phyloP scores from a whole-genome alignment of 2,888 invertebrate species.

The Eristalinus sepulchralis region DNA sequence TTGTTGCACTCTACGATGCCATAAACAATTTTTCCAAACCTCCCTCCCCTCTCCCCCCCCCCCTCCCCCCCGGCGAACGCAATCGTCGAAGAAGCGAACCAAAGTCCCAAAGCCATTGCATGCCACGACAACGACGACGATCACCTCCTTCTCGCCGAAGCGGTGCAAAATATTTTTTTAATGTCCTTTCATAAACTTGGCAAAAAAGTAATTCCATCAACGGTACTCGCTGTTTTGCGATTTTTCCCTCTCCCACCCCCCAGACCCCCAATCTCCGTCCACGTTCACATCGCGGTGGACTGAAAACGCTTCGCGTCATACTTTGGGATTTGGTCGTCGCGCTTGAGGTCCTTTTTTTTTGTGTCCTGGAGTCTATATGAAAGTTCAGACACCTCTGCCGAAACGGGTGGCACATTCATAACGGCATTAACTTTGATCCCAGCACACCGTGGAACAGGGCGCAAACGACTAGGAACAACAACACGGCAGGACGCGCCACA shows the following conservation, averaged over 20 bases:
- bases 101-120: conserved; percentile 48
- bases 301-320: neutral
- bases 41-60: neutral
- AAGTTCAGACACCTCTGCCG: conserved; percentile 65
- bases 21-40: conserved; percentile 63
- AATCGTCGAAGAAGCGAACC: conserved; percentile 43
- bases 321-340: neutral
- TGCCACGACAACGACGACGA: conserved; percentile 41
- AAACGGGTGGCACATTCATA: conserved; percentile 62
- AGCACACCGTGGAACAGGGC: neutral
- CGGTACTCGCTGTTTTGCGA: conserved; percentile 34
- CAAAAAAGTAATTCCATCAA: conserved; percentile 66
- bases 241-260: neutral
- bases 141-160: conserved; percentile 12
- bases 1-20: conserved; percentile 66
- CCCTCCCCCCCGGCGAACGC: neutral
- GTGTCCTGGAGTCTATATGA: conserved; percentile 18
- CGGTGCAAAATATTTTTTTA: conserved; percentile 63
- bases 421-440: conserved; percentile 64
- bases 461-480: conserved; percentile 6
- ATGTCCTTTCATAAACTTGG: conserved; percentile 59
- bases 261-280: neutral
- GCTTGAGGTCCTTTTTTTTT: neutral
- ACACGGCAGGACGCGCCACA: conserved; percentile 1
- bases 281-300: neutral